phyloP scores from a whole-genome alignment of 2,888 invertebrate genomes.

The Melieria omissa region DNA sequence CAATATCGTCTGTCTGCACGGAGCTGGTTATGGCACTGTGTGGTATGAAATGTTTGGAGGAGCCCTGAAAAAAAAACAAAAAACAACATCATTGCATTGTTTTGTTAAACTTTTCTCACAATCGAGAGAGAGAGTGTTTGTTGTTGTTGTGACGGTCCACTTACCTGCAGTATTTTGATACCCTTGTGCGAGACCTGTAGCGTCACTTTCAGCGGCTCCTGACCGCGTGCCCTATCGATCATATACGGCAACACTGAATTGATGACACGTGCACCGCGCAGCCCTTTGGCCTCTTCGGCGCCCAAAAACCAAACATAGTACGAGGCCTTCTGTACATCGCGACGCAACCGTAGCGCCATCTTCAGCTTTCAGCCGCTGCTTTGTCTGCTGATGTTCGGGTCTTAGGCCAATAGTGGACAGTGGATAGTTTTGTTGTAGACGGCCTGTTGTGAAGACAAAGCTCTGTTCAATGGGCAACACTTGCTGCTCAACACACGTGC shows the following conservation, averaged over 20 bases:
- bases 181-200: constrained; percentile 93
- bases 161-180: constrained; percentile 89
- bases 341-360: constrained; percentile 84
- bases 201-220: constrained; percentile 91
- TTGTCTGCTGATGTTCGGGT: too few species aligned
- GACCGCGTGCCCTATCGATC: constrained; percentile 84
- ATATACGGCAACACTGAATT: constrained; percentile 86
- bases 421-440: too few species aligned
- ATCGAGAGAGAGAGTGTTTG: not conserved
- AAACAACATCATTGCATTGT: not conserved
- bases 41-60: constrained; percentile 94
- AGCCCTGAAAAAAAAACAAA: constrained; percentile 55
- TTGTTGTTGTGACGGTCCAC: not conserved
- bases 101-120: too few species aligned
- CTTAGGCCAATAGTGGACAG: too few species aligned
- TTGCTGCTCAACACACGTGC: too few species aligned
- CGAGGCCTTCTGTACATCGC: constrained; percentile 89
- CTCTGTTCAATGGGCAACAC: too few species aligned
- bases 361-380: constrained; percentile 51
- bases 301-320: constrained; percentile 96
- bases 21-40: constrained; percentile 93
- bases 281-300: constrained; percentile 91
- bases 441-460: too few species aligned
- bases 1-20: constrained; percentile 90
- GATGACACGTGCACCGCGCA: constrained; percentile 86